Conservation (phyloP, 2,888 invertebrate species). For the Caenorhabditis becei region DNA sequence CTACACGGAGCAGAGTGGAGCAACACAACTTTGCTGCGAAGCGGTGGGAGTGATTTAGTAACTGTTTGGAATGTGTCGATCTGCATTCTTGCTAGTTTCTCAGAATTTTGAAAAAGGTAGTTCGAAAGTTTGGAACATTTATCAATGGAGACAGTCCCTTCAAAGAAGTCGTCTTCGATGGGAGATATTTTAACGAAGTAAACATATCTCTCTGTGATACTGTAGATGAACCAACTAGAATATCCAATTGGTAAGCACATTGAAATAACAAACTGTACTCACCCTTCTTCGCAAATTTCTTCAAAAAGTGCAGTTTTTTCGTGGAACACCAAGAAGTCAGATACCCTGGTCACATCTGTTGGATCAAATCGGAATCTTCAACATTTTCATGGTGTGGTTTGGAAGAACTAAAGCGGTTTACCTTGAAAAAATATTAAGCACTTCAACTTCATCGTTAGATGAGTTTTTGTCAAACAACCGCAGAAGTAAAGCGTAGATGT, state of each 20-base stretch:
- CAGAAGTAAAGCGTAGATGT: constrained; percentile 50
- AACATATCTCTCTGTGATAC: constrained; percentile 59
- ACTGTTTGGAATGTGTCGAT: constrained; percentile 51
- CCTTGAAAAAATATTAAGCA: constrained; percentile 65
- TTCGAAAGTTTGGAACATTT: constrained; percentile 47
- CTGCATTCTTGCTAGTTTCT: constrained; percentile 62
- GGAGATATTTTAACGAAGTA: constrained; percentile 55
- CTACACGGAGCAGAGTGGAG: constrained; percentile 54
- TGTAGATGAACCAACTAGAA: constrained; percentile 68
- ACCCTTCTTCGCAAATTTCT: constrained; percentile 59
- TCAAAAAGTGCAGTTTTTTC: constrained; percentile 46
- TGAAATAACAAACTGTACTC: not conserved
- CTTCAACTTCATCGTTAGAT: constrained; percentile 43
- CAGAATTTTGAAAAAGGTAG: constrained; percentile 56
- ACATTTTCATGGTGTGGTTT: not conserved
- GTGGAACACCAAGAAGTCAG: constrained; percentile 44
- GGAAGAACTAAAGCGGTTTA: too few species aligned
- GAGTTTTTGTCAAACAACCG: constrained; percentile 46
- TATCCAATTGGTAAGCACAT: not conserved
- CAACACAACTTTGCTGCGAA: constrained; percentile 46
- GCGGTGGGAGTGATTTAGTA: constrained; percentile 37
- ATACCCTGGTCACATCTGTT: constrained; percentile 41
- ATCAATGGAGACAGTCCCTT: constrained; percentile 40
- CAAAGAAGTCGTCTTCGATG: constrained; percentile 32
- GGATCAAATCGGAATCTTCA: constrained; percentile 46